A percentile compares a stretch with the other conserved stretches of the same genome.
These are phyloP conservation scores for Dysidea cf. avara DNA, from an alignment of 37 sponge, comb jelly and placozoan species.

Conservation along the genomic window DNA sequence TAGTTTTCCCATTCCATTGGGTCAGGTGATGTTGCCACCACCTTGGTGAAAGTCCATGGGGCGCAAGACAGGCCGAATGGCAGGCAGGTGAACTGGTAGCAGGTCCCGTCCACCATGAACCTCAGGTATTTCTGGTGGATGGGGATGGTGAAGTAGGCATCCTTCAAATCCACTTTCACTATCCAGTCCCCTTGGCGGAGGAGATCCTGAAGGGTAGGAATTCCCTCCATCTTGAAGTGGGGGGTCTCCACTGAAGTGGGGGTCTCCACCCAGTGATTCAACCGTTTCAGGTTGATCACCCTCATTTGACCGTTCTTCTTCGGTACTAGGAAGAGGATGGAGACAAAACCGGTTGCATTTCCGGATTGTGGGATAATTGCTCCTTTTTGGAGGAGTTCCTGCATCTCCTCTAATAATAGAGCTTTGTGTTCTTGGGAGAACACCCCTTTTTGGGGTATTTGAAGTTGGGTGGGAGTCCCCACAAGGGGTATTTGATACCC, in stretches of 20 bases:
- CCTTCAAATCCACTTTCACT: conserved; percentile 24
- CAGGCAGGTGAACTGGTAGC: too few relatives aligned
- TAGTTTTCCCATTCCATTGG: conserved; percentile 10
- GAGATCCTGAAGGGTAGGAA: not conserved
- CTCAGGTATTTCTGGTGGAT: conserved; percentile 6
- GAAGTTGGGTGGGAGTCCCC: too few relatives aligned
- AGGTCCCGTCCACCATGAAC: not conserved
- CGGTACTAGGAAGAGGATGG: not conserved
- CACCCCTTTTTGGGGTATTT: too few relatives aligned
- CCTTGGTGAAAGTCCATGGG: not conserved
- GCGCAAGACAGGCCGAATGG: too few relatives aligned
- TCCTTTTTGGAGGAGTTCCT: too few relatives aligned
- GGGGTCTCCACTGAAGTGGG: not conserved
- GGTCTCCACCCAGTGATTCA: conserved; percentile 7
- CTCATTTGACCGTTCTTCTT: conserved; percentile 13
- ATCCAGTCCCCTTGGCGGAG: conserved; percentile 17
- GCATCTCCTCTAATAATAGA: too few relatives aligned
- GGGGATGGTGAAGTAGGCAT: conserved; percentile 16
- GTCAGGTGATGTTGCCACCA: conserved; percentile 9
- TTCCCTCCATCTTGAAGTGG: conserved; percentile 37
- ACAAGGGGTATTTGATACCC: not conserved
- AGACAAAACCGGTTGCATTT: not conserved
- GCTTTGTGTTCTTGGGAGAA: too few relatives aligned
- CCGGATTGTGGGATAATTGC: not conserved
- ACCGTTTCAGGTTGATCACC: conserved; percentile 21